Percentiles rank a stretch among this genome's conserved stretches.
Conservation (phyloP, 2,113 vertebrate species). For the Propithecus coquereli region DNA sequence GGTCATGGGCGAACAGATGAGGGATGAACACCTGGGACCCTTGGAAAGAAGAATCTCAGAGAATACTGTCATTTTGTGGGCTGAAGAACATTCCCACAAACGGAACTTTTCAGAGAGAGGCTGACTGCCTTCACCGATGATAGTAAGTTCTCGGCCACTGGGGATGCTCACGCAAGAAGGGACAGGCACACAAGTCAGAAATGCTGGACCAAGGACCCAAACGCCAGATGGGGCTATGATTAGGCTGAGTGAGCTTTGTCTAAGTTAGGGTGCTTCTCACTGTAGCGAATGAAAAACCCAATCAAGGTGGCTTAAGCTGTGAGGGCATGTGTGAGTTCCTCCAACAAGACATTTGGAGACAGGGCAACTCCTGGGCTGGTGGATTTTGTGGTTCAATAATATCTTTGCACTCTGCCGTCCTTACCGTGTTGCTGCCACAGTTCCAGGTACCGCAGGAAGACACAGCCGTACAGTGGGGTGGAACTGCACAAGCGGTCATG, state of each 20-base stretch:
- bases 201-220: not conserved
- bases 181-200: not conserved
- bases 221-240: not conserved
- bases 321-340: not conserved
- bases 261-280: not conserved
- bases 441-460: not conserved
- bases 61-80: no score
- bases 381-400: not conserved
- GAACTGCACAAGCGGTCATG: no score
- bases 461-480: not conserved
- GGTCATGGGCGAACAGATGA: accelerated
- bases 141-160: not conserved
- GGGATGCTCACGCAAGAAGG: no score
- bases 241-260: not conserved
- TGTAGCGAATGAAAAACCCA: not conserved
- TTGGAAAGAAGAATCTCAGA: not conserved
- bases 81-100: not conserved
- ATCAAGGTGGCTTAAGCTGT: accelerated
- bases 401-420: accelerated
- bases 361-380: no score
- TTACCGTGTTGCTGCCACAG: accelerated
- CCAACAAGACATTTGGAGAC: no score
- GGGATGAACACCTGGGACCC: not conserved
- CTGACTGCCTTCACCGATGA: no score
- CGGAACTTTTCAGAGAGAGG: not conserved